phyloP scores from a whole-genome alignment of 2,888 invertebrate species.

The Tetragonula carbonaria region DNA sequence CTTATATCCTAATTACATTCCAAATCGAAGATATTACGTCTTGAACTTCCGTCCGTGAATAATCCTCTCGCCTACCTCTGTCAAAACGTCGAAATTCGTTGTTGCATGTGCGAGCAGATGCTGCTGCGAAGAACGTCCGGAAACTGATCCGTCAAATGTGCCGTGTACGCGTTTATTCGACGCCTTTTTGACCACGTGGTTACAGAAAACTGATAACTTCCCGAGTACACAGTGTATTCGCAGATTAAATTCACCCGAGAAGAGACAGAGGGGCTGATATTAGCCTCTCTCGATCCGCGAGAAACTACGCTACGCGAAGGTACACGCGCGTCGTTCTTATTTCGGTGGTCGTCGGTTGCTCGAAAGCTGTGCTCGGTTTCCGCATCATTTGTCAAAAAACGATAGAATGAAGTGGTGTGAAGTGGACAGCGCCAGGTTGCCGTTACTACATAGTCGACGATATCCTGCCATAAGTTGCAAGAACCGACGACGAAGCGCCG shows the following conservation, averaged over 20 bases:
- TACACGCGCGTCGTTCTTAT: slow-evolving; percentile 35
- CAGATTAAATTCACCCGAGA: slow-evolving; percentile 58
- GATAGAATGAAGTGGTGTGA: slow-evolving; percentile 77
- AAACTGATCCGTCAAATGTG: slow-evolving; percentile 58
- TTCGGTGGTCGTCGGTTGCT: slow-evolving; percentile 31
- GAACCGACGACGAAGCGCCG: slow-evolving; percentile 60
- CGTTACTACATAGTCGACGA: slow-evolving; percentile 68
- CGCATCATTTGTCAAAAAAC: background rate
- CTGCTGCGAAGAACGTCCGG: slow-evolving; percentile 38
- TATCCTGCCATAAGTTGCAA: slow-evolving; percentile 65
- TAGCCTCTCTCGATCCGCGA: slow-evolving; percentile 40
- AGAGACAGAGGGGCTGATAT: slow-evolving; percentile 49
- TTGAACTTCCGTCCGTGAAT: background rate
- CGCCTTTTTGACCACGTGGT: slow-evolving; percentile 75
- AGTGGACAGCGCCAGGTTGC: slow-evolving; percentile 69
- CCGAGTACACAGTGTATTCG: slow-evolving; percentile 60
- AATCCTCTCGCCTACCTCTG: background rate
- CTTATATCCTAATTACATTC: background rate
- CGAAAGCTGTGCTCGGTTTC: background rate
- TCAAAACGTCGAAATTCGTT: background rate
- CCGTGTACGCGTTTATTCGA: slow-evolving; percentile 48
- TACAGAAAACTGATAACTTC: slow-evolving; percentile 65
- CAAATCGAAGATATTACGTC: background rate
- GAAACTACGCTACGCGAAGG: slow-evolving; percentile 50
- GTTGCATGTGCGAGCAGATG: slow-evolving; percentile 19